Conservation (phyloP, 1,140 invertebrate genomes). For the Drosophila bocqueti region DNA sequence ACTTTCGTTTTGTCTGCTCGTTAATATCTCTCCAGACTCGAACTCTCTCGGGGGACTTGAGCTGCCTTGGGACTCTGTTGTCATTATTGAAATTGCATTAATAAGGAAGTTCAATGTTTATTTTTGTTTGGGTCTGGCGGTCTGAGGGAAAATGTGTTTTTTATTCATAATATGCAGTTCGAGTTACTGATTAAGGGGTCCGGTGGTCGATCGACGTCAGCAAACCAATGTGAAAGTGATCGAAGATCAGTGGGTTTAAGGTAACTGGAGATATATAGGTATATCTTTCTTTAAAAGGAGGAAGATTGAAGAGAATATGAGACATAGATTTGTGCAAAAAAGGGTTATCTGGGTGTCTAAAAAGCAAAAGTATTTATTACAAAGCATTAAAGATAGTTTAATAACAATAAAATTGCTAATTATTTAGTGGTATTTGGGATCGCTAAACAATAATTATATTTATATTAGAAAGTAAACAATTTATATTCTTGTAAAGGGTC, state of each 20-base stretch:
- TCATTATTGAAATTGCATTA: constrained; percentile 81
- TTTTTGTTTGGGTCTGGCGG: constrained; percentile 63
- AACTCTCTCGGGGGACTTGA: constrained; percentile 37
- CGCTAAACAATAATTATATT: background rate
- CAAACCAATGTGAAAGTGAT: constrained; percentile 39
- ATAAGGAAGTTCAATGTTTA: constrained; percentile 81
- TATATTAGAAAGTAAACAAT: background rate
- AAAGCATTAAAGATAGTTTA: background rate
- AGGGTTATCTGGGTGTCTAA: background rate
- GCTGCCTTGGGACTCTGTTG: constrained; percentile 31
- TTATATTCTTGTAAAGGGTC: background rate
- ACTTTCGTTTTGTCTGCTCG: constrained; percentile 69
- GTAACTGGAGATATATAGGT: constrained; percentile 6
- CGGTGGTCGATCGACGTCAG: constrained; percentile 34
- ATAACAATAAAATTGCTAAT: background rate
- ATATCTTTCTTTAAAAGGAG: background rate
- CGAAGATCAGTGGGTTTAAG: constrained; percentile 1
- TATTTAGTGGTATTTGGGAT: background rate
- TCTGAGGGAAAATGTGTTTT: constrained; percentile 22
- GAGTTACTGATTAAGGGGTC: constrained; percentile 32
- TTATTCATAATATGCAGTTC: constrained; percentile 21
- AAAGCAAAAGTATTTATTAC: too few species aligned
- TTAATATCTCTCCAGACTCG: constrained; percentile 48
- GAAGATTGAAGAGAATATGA: background rate
- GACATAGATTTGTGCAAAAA: background rate